phyloP scores from a whole-genome alignment of 2,113 vertebrate genomes.

The Beaufortia kweichowensis region DNA sequence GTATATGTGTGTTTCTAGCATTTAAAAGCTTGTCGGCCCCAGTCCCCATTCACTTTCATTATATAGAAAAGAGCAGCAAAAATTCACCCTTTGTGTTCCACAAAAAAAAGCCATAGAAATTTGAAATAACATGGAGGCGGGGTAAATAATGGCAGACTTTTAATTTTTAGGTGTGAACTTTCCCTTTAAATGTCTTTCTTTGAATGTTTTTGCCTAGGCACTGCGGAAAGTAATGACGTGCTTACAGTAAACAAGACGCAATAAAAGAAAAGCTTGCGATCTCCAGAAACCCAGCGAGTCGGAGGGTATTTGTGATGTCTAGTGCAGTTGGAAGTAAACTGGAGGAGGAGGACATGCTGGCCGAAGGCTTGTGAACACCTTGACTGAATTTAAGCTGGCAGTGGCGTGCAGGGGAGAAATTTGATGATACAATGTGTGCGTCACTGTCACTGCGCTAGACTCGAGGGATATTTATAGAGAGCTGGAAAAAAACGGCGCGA shows the following conservation, averaged over 20 bases:
- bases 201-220: background rate
- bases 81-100: no score
- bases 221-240: background rate
- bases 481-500: conserved; percentile 10
- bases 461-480: conserved; percentile 45
- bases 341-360: background rate
- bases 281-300: background rate
- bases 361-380: conserved; percentile 27
- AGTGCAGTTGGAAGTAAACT: background rate
- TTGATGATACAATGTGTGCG: conserved; percentile 37
- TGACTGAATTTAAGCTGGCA: conserved; percentile 39
- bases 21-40: no score
- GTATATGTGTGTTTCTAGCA: no score
- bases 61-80: no score
- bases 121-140: no score
- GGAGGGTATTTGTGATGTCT: conserved; percentile 2
- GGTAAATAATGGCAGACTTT: no score
- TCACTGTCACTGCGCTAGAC: conserved; percentile 27
- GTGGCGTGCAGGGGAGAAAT: conserved; percentile 18
- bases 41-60: no score
- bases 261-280: background rate
- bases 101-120: no score
- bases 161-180: no score
- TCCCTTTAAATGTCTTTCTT: no score
- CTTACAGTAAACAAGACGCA: background rate